Conservation (phyloP, 2,888 invertebrate genomes). For the Hofmannophila pseudospretella region DNA sequence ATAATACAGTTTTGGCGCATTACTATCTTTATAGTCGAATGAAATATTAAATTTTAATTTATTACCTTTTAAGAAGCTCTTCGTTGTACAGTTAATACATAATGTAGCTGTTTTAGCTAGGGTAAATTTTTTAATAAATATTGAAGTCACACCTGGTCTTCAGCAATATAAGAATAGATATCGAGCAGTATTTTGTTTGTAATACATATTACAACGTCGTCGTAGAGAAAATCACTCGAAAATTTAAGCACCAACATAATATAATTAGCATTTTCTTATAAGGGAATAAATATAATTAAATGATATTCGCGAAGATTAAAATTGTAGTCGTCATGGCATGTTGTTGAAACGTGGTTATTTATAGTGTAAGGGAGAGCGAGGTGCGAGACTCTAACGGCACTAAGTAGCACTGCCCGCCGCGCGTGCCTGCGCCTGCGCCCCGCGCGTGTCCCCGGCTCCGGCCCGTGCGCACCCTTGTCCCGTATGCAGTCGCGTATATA, state of each 20-base stretch:
- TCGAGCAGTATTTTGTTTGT: constrained; percentile 56
- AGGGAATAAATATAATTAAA: constrained; percentile 35
- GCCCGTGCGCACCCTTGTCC: constrained; percentile 24
- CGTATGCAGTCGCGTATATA: constrained; percentile 47
- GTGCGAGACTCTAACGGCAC: constrained; percentile 51
- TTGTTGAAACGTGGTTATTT: constrained; percentile 21
- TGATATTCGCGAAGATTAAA: constrained; percentile 12
- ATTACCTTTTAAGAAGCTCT: constrained; percentile 56
- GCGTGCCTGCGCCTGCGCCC: neutral
- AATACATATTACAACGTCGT: constrained; percentile 40
- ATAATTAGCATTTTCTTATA: constrained; percentile 54
- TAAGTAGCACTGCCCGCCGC: constrained; percentile 31
- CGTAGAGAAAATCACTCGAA: constrained; percentile 47
- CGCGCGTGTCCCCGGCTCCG: neutral
- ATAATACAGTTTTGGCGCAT: constrained; percentile 50
- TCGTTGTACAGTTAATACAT: constrained; percentile 72
- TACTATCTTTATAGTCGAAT: constrained; percentile 53
- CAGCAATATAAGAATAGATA: constrained; percentile 56
- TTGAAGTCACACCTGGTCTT: constrained; percentile 54
- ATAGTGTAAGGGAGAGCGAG: constrained; percentile 15
- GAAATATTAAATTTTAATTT: constrained; percentile 39
- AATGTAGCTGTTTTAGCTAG: constrained; percentile 74
- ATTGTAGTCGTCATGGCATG: constrained; percentile 28
- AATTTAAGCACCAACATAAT: constrained; percentile 63
- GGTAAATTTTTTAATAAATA: constrained; percentile 72